Conservation (phyloP, 2,797 vertebrate species). For the Crenuchus spilurus region DNA sequence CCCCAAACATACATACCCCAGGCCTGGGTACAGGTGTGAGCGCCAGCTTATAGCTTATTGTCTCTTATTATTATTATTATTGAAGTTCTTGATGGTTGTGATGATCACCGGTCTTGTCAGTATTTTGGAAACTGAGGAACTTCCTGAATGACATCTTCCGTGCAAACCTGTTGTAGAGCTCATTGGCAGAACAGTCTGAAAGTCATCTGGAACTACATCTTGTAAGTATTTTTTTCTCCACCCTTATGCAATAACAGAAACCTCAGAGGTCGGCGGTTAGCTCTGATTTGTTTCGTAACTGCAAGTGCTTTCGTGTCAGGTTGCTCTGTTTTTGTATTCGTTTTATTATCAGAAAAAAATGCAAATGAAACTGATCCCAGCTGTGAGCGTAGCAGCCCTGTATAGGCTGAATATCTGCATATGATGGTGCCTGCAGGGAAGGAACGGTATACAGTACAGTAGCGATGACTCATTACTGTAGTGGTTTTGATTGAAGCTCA, state of each 20-base stretch:
- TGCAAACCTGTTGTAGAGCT: neutral
- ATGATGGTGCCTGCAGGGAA: neutral
- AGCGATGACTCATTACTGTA: neutral
- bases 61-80: too few relatives aligned
- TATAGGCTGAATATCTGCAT: neutral
- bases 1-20: conserved; percentile 15
- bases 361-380: neutral
- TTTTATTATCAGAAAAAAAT: neutral
- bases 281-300: neutral
- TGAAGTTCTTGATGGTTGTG: too few relatives aligned
- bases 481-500: conserved; percentile 15
- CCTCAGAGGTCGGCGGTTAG: neutral
- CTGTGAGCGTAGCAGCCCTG: neutral
- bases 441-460: neutral
- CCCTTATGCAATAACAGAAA: neutral
- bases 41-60: neutral
- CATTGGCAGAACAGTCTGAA: neutral
- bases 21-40: neutral
- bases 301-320: neutral
- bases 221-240: neutral
- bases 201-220: neutral
- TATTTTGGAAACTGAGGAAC: neutral
- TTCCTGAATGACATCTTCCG: neutral
- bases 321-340: neutral
- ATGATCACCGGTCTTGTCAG: neutral